Evolutionary conservation across 2,113 vertebrate genomes (phyloP), one percentile per base, ranked within the genome.

Genomic region (Alectura lathami): DNA sequence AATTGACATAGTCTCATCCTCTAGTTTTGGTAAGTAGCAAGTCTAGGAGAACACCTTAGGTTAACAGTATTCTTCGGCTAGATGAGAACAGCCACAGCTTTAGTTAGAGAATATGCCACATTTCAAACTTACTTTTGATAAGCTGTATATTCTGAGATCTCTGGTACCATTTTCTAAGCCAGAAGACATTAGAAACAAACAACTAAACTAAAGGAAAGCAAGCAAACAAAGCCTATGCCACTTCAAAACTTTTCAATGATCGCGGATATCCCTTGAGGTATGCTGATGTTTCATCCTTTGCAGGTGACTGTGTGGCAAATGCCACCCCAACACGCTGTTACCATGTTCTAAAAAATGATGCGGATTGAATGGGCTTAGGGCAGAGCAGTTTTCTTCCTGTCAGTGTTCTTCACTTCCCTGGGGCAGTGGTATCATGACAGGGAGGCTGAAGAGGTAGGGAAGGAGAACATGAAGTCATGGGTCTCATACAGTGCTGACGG

Each of bases 291-390:
- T 84, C 16, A 47, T 77, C 14, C 57, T 63, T 91, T 89, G 50
- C 32, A 74, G 73, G 66, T 74, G 78, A 69, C n/a, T 66, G 27
- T 57, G 9, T 34, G 68, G 40, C 27, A 79, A 76, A 51, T 64
- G 13, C 21, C 16, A 51, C 48, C 22, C 27, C 40, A 85, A 79
- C 9, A 47, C 92, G 23, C 23, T 84, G 29, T 76, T 89, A 27
- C 38, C 38, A 11, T 20, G n/a, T 20, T 66, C 27, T 80, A 48
- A 78, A 84, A n/a, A 53, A n/a, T 60, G 60, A 47, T 0, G 0
- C 17, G 34, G 48, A 59, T 79, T 38, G 30, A 93, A 62, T 1
- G 1, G 40, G 11, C 21, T 87, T 91, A 82, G 57, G 68, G 43
- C 13, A 56, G 48, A 87, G 54, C 5, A 2, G 1, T n/a, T 80